Evolutionary conservation across 2,888 invertebrate genomes (phyloP), one percentile per base, ranked within the genome.

Genomic region (Achlya flavicornis): DNA sequence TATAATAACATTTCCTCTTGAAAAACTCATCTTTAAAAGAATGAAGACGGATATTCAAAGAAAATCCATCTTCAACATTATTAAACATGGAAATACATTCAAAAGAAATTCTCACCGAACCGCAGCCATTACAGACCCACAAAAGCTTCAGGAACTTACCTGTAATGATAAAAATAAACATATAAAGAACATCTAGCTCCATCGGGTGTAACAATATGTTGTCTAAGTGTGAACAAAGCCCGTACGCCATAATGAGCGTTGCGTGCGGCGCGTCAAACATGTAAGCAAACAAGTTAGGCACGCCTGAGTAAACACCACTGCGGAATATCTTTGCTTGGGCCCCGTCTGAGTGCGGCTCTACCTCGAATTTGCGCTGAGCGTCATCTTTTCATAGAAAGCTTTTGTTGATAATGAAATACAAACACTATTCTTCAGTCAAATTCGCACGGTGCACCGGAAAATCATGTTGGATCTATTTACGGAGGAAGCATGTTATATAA

Each of bases 271-370:
- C 90, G 92, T 92, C 93, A 92, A 92, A 93, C 92, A 90, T 92
- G 90, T 93, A 92, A 92, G 91, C 91, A 93, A 93, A 93, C 93
- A 92, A 90, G 91, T 93, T 92, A 90, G 90, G 89, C 83, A 90
- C 90, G 93, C 92, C 92, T 93, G 92, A 92, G 88, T 92, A 93
- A 93, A 93, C 93, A 92, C 89, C 86, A 90, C 88, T 87, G 86
- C 85, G 90, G 91, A 91, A 93, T 93, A 91, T 92, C 92, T 89
- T 88, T 83, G 87, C 86, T 85, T 81, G 88, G 86, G 88, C 86
- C 84, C 77, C 84, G 84, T 81, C 86, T 85, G 86, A 87, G 86
- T 87, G 88, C 85, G 89, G 85, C 81, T 87, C 83, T 87, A 84
- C 85, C 86, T 87, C 83, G 84, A 89, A 88, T 89, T 90, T 88